Conservation (phyloP, 2,888 invertebrate genomes). For the Tipula vernalis region DNA sequence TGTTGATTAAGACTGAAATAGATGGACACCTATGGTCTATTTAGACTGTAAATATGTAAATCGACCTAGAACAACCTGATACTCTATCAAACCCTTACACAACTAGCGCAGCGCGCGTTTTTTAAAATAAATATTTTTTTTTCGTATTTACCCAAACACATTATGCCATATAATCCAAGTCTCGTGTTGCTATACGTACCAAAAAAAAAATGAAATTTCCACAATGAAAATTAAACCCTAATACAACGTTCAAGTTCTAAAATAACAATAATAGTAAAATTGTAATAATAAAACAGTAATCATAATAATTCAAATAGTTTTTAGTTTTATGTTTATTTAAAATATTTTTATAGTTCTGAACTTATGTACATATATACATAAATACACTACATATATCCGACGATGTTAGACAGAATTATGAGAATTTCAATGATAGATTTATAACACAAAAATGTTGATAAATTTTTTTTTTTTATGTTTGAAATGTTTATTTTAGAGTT, state of each 20-base stretch:
- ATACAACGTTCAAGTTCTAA: background rate
- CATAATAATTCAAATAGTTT: constrained; percentile 4
- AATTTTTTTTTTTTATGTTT: background rate
- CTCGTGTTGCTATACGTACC: background rate
- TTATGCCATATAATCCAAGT: background rate
- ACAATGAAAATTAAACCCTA: background rate
- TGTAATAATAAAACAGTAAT: constrained; percentile 4
- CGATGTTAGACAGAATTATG: constrained; percentile 4
- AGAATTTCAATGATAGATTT: background rate
- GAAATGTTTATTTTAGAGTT: background rate
- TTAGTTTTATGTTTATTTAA: constrained; percentile 4
- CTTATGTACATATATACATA: background rate
- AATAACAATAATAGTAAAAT: background rate
- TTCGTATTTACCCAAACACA: background rate
- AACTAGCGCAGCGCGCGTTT: background rate
- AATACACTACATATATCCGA: background rate
- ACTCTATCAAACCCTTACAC: background rate
- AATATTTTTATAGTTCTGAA: constrained; percentile 4
- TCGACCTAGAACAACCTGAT: background rate
- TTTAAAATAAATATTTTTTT: background rate
- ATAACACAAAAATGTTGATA: background rate
- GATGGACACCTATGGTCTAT: no score
- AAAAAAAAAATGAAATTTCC: background rate
- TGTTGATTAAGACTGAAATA: no score
- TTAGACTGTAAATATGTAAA: no score